Conservation (phyloP, 2,888 invertebrate species). For the Alsophila aescularia region DNA sequence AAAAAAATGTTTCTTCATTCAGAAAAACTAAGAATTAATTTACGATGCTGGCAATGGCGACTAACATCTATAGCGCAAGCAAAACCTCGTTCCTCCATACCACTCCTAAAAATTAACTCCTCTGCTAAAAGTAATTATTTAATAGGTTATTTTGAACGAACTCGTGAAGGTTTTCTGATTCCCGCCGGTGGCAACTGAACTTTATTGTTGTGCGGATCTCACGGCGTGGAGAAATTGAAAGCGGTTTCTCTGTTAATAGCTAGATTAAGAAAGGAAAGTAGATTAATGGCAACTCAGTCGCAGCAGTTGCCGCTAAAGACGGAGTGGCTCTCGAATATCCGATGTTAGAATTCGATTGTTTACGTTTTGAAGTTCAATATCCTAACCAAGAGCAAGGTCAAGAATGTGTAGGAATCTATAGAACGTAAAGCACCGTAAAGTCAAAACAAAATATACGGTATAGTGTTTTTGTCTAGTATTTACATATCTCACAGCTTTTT, state of each 20-base stretch:
- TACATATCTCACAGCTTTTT: no score
- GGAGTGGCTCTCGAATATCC: neutral
- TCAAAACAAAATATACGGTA: neutral
- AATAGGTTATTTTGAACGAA: neutral
- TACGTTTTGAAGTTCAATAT: no score
- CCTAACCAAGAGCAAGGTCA: no score
- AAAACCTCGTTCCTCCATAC: neutral
- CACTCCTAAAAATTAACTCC: neutral
- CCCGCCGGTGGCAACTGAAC: neutral
- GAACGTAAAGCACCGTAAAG: neutral
- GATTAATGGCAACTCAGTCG: neutral
- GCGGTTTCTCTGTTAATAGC: constrained; percentile 7
- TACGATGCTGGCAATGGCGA: no score
- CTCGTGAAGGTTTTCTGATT: neutral
- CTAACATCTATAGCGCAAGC: no score
- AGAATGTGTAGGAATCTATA: no score
- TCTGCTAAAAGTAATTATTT: no score
- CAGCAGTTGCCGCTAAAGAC: neutral
- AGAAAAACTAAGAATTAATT: no score
- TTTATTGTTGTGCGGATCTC: constrained; percentile 17
- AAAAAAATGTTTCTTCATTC: no score
- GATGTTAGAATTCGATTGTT: no score
- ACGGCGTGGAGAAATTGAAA: constrained; percentile 18
- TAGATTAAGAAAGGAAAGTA: constrained; percentile 18
- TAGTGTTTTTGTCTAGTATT: no score